Base-by-base conservation (phyloP, 2,113 vertebrate species). In the Psophia crepitans region DNA sequence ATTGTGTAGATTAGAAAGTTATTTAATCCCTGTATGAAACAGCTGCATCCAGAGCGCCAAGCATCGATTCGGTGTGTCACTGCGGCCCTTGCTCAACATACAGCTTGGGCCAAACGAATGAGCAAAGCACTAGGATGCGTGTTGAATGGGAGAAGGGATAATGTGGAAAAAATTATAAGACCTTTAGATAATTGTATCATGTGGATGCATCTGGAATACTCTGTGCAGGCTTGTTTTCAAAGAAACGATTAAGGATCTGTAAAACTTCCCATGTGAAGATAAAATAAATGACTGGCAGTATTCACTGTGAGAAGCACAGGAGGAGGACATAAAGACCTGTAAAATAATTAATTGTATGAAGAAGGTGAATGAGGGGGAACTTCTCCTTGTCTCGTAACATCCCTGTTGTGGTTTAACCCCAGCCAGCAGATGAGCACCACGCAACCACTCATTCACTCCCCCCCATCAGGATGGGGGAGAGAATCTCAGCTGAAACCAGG, bases 1-100 rank as follows among this genome's bases (percentile, higher is more conserved):
- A 79, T n/a, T 89, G 54, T 61, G 48, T 82, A 93, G 94, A 97
- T 94, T 75, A 89, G 69, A 87, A 92, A 90, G 88, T 79, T 87
- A 94, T 88, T 94, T 82, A 93, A 92, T 93, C 80, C 77, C 37
- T 65, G 53, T 46, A 64, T 49, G 65, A 94, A 93, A 92, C 94
- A 96, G 95, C 79, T 92, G 93, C 94, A 92, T 76, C 86, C 86
- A 94, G 79, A 6, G 3, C 5, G 3, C 33, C 1, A 2, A 71
- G 69, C 49, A 88, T 81, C 0, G 4, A 78, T 89, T 93, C 8
- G 14, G 28, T 84, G 80, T 90, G 60, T 84, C 80, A 16, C 46
- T 65, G 37, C 43, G 44, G 83, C 68, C 51, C 64, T 78, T 57
- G 57, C 35, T 94, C 33, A 79, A 44, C 35, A 18, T 16, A 83